These are phyloP conservation scores for Leptinotarsa lineolata DNA, from an alignment of 1,140 invertebrate species.

Conservation along the genomic window DNA sequence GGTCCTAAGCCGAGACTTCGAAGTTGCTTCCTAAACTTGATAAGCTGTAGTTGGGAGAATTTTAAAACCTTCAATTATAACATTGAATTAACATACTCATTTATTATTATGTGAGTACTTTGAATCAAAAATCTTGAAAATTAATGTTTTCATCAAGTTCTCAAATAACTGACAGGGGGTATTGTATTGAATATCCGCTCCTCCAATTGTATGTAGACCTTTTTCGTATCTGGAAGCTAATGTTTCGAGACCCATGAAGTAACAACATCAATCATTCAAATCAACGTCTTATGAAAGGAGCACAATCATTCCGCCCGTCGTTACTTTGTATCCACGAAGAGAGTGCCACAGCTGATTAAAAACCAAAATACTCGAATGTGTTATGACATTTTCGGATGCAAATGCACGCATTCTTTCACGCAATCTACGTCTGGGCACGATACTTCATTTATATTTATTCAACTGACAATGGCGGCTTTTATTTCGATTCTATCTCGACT, in stretches of 20 bases:
- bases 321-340: background rate
- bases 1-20: no score
- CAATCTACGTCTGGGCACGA: constrained; percentile 12
- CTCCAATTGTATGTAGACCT: background rate
- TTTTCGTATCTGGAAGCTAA: constrained; percentile 1
- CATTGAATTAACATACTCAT: no score
- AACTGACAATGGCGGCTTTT: constrained; percentile 27
- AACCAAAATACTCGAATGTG: constrained; percentile 10
- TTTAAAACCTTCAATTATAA: no score
- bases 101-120: no score
- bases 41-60: no score
- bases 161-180: no score
- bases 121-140: no score
- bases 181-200: no score
- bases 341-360: constrained; percentile 1
- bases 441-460: constrained; percentile 17
- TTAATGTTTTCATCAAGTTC: no score
- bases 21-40: no score
- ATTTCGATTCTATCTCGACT: constrained; percentile 25
- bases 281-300: background rate
- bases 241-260: background rate
- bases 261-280: constrained; percentile 6
- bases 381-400: constrained; percentile 27
- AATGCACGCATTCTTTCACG: constrained; percentile 28
- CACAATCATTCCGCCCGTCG: background rate